These are phyloP conservation scores for Notoglanidium macrostoma DNA, from an alignment of 2,797 vertebrate genomes.

Conservation along the genomic window DNA sequence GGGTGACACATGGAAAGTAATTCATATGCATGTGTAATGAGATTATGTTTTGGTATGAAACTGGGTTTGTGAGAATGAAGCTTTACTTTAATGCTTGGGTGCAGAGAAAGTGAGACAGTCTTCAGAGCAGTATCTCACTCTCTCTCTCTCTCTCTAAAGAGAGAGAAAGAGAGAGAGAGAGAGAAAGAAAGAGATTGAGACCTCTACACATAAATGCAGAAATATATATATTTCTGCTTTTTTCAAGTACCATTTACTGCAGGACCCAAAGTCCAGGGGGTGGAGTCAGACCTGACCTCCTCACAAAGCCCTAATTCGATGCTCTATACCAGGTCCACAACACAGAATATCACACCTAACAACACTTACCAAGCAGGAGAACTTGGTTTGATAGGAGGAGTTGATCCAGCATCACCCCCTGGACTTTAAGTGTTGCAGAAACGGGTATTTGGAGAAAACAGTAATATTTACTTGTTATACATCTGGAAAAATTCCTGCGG, in stretches of 20 bases:
- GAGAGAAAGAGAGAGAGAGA: too few species aligned
- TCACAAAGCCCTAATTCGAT: neutral
- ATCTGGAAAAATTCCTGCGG: neutral
- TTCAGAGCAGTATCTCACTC: neutral
- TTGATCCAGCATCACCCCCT: neutral
- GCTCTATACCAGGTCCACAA: neutral
- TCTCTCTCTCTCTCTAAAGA: too few species aligned
- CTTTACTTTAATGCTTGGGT: conserved; percentile 24
- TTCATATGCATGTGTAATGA: conserved; percentile 47
- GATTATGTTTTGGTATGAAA: conserved; percentile 34
- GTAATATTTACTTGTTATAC: neutral
- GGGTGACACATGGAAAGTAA: conserved; percentile 37
- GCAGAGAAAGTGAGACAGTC: neutral
- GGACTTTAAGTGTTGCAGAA: neutral
- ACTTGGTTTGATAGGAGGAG: neutral
- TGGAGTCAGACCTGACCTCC: neutral
- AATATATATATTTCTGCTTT: neutral
- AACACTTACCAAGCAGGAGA: neutral
- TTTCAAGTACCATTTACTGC: neutral
- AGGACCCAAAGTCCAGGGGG: neutral
- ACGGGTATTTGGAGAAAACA: neutral
- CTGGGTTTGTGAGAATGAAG: conserved; percentile 36
- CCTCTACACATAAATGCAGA: too few species aligned
- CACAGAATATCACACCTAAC: neutral
- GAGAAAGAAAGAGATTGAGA: too few species aligned